A percentile compares a stretch with the other conserved stretches of the same genome.
Evolutionary conservation across 1,140 invertebrate species (phyloP).

Genomic region (Bombus breviceps): DNA sequence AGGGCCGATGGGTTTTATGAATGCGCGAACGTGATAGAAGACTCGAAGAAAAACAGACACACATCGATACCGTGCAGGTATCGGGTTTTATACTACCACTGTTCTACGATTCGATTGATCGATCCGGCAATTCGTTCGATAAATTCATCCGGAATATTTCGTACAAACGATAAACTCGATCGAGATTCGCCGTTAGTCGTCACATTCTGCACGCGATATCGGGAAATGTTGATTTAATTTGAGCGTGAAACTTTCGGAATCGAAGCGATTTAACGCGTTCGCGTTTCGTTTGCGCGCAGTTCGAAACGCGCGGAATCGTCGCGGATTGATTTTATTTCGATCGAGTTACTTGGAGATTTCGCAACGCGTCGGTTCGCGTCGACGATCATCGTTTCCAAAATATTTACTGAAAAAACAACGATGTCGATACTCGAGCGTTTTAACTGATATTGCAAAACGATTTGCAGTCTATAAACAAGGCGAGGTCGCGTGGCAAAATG

Average conservation of each 20-base stretch:
- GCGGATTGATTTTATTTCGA: not conserved
- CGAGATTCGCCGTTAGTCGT: no score
- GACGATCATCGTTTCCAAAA: conserved; percentile 14
- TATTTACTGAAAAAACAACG: conserved; percentile 39
- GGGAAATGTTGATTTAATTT: not conserved
- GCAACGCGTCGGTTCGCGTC: not conserved
- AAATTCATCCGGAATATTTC: not conserved
- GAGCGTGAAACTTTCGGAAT: not conserved
- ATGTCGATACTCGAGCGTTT: not conserved
- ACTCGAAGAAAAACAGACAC: conserved; percentile 37
- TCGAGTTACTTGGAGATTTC: not conserved
- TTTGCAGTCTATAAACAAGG: conserved; percentile 43
- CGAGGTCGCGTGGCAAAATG: conserved; percentile 51
- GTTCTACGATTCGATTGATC: not conserved
- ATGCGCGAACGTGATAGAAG: conserved; percentile 52
- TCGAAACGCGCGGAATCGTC: not conserved
- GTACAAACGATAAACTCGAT: not conserved
- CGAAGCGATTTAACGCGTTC: not conserved
- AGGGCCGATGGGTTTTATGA: conserved; percentile 61
- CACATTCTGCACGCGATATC: no score
- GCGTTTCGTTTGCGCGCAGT: not conserved
- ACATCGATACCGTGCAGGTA: conserved; percentile 37
- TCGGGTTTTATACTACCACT: conserved; percentile 13
- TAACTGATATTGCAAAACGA: conserved; percentile 22
- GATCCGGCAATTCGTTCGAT: not conserved